Base-by-base conservation (phyloP, 2,113 vertebrate genomes). In the Entosphenus tridentatus region DNA sequence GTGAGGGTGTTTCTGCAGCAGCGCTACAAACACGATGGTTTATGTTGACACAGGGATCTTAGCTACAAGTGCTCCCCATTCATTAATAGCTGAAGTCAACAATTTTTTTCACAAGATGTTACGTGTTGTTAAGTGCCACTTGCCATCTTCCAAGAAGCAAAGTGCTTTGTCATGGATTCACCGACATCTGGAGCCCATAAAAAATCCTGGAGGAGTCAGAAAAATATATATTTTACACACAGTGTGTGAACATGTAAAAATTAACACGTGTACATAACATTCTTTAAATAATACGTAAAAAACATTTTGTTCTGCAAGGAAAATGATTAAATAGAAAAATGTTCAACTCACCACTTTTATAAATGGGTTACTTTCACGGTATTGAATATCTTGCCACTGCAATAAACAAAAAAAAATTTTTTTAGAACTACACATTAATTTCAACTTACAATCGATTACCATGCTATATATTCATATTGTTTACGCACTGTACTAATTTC, bases 101-200 rank as follows among this genome's bases (percentile, higher is more conserved):
- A 1, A 12, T 16, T 56, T 9, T 13, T 12, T 57, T 57, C 6
- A 70, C 56, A n/a, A 59, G 57, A 13, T 39, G n/a, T 55, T n/a
- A 54, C 58, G 57, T 8, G 55, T 57, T 59, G 58, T 59, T 16
- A 11, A n/a, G 8, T 9, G 21, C 74, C 69, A 81, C 82, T 73
- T 68, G 85, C 84, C 81, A 84, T 81, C 65, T 77, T 82, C 87
- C 88, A 90, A 71, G 83, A 79, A 70, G 81, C 82, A 77, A 98
- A 81, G 73, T 81, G 80, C 54, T 92, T 87, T 73, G 86, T 96
- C 86, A 98, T 86, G 18, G 89, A 96, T 71, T 86, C 85, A 80
- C 96, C 96, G 73, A 89, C 87, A 82, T 95, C 91, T 14, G 89
- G 86, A 74, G 84, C 81, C 91, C 93, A 98, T 55, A 95, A 75